phyloP scores from a whole-genome alignment of 2,797 vertebrate species.

The Mionectes olivaceus region DNA sequence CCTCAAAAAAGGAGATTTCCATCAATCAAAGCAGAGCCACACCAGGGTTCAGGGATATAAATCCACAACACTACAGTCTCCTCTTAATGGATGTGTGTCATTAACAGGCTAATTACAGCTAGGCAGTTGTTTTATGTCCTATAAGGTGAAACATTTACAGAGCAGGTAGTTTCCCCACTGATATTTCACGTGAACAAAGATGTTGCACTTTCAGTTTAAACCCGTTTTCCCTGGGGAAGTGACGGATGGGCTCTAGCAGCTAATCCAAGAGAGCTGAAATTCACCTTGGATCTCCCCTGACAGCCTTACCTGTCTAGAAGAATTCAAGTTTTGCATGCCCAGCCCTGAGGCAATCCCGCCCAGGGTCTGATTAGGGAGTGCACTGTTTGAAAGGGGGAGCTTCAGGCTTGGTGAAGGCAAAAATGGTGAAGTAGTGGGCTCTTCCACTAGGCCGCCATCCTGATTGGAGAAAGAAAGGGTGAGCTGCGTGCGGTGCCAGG shows the following conservation, averaged over 20 bases:
- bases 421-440: conserved; percentile 97
- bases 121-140: background rate
- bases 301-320: conserved; percentile 95
- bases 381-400: conserved; percentile 96
- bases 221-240: background rate
- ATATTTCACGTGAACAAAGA: background rate
- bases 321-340: conserved; percentile 99
- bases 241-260: background rate
- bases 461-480: conserved; percentile 83
- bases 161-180: background rate
- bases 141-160: background rate
- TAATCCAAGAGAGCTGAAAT: background rate
- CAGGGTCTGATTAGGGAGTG: conserved; percentile 96
- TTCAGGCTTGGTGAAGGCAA: conserved; percentile 99
- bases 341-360: conserved; percentile 95
- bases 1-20: background rate
- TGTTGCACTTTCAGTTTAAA: background rate
- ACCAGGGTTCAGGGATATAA: background rate
- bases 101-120: conserved; percentile 13
- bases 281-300: background rate
- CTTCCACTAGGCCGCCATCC: conserved; percentile 96
- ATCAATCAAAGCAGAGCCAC: background rate
- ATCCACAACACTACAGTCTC: background rate
- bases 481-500: conserved; percentile 75
- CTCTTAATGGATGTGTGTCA: background rate